phyloP scores from a whole-genome alignment of 2,888 invertebrate species.

The Cataglyphis altisquamis region DNA sequence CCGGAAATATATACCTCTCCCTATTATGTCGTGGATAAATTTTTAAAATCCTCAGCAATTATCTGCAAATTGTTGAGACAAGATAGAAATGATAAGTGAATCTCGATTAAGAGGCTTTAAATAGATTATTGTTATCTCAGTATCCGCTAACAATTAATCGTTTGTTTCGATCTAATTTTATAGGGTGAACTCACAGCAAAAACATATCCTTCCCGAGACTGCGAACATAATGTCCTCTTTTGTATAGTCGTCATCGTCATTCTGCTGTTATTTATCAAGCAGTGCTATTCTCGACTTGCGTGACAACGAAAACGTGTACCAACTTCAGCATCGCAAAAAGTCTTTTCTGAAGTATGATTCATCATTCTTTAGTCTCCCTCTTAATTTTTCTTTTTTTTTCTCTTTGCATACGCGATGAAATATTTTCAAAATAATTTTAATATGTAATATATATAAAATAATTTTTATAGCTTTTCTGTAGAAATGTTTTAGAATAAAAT shows the following conservation, averaged over 20 bases:
- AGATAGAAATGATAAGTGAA: not conserved
- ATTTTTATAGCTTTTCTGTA: not conserved
- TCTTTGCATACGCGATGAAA: not conserved
- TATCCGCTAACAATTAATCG: not conserved
- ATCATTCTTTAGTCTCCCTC: not conserved
- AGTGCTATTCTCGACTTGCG: not conserved
- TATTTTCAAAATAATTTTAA: not conserved
- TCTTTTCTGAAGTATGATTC: not conserved
- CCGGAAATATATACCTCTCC: too few species aligned
- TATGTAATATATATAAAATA: not conserved
- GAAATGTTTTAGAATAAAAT: not conserved
- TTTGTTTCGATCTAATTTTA: conserved; percentile 24
- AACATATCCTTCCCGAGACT: not conserved
- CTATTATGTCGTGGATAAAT: not conserved
- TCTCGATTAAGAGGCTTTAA: not conserved
- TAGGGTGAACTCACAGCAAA: not conserved
- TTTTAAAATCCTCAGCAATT: not conserved
- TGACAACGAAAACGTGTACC: conserved; percentile 8
- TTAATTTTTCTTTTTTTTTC: not conserved
- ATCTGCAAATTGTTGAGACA: not conserved
- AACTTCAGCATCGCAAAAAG: conserved; percentile 23
- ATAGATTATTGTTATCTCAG: not conserved
- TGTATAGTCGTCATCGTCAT: conserved; percentile 33
- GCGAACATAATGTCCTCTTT: conserved; percentile 4
- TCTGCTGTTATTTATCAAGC: conserved; percentile 38